Evolutionary conservation across 1,140 invertebrate species (phyloP).

Genomic region (Drosophila nasuta): DNA sequence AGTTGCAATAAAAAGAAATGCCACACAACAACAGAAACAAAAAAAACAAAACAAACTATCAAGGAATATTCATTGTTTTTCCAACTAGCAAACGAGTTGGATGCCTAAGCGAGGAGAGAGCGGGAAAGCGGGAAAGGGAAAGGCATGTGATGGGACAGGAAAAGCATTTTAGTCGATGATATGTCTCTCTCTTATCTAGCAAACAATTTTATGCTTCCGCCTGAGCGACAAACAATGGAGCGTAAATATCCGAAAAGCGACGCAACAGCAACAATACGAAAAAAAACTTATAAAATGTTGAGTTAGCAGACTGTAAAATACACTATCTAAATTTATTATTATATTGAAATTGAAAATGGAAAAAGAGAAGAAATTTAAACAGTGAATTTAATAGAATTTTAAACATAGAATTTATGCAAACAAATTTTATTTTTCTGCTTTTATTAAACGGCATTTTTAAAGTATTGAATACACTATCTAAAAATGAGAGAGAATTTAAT

Average conservation of each 20-base stretch:
- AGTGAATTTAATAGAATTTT: too few species aligned
- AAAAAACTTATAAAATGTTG: conserved; percentile 32
- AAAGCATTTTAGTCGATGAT: conserved; percentile 79
- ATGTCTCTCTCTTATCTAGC: conserved; percentile 74
- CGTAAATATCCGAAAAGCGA: conserved; percentile 81
- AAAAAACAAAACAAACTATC: conserved; percentile 45
- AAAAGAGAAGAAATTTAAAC: too few species aligned
- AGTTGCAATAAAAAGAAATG: conserved; percentile 67
- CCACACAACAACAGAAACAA: conserved; percentile 1
- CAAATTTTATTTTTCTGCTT: too few species aligned
- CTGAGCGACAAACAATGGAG: conserved; percentile 83
- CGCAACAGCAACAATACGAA: conserved; percentile 56
- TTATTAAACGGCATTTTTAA: too few species aligned
- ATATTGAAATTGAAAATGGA: not conserved
- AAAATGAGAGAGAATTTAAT: too few species aligned
- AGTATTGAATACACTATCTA: too few species aligned
- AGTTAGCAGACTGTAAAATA: not conserved
- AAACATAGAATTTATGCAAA: too few species aligned
- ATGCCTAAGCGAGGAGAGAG: too few species aligned
- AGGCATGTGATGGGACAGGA: conserved; percentile 22
- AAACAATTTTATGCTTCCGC: conserved; percentile 83
- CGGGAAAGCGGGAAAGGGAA: not conserved
- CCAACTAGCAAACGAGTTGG: conserved; percentile 17
- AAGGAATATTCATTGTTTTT: conserved; percentile 53
- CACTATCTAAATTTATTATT: not conserved